Conservation (phyloP, 2,113 vertebrate species). For the Phyllostomus hastatus region DNA sequence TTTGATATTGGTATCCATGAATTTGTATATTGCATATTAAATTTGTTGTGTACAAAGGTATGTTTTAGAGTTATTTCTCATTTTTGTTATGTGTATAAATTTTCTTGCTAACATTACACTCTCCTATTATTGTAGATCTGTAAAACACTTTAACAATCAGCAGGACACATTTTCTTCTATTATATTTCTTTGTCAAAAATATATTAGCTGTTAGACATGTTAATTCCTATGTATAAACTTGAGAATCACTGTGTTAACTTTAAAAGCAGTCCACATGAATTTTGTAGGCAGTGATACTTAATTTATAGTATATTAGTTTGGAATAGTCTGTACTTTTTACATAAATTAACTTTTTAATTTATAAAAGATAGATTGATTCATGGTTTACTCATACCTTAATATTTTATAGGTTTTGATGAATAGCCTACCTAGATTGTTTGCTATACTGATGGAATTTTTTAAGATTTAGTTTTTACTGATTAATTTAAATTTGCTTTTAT, state of each 20-base stretch:
- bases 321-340: not conserved
- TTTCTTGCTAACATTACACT: not conserved
- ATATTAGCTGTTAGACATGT: not conserved
- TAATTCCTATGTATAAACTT: not conserved
- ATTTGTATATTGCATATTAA: not conserved
- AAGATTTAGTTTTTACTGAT: not conserved
- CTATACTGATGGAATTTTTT: not conserved
- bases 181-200: constrained; percentile 1
- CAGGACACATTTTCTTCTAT: not conserved
- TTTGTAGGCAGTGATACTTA: not conserved
- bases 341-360: not conserved
- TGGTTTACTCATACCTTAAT: not conserved
- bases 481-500: constrained; percentile 3
- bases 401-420: not conserved
- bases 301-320: not conserved
- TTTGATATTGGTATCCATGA: not conserved
- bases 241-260: not conserved
- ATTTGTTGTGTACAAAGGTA: not conserved
- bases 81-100: not conserved
- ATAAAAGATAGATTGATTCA: not conserved
- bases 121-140: not conserved
- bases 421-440: not conserved
- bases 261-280: not conserved
- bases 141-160: not conserved
- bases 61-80: not conserved